These are phyloP conservation scores for Lagopus leucura DNA, from an alignment of 2,113 vertebrate species.

Conservation along the genomic window DNA sequence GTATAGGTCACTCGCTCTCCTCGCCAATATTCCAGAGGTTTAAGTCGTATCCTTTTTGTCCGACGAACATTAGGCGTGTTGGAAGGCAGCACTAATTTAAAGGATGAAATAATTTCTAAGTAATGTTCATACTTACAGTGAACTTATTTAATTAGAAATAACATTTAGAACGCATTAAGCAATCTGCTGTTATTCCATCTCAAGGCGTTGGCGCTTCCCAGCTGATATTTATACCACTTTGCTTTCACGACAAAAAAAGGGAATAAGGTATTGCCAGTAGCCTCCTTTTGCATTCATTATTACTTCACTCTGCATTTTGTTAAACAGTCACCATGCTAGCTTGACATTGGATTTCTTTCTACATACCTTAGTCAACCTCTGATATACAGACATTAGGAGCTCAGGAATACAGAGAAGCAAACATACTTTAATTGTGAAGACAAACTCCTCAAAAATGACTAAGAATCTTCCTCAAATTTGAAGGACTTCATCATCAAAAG, in stretches of 20 bases:
- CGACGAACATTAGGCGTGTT: constrained; percentile 77
- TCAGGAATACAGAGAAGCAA: background rate
- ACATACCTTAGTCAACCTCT: background rate
- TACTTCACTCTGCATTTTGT: background rate
- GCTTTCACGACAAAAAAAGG: background rate
- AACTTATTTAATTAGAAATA: background rate
- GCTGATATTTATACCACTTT: background rate
- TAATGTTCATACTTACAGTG: too few species aligned
- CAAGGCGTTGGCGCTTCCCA: background rate
- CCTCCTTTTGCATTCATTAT: background rate
- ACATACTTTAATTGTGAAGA: background rate
- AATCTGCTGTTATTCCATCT: background rate
- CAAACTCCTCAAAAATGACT: background rate
- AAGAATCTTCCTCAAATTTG: background rate
- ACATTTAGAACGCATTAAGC: background rate
- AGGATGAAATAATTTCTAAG: background rate
- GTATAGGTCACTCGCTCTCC: constrained; percentile 75
- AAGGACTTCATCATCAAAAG: background rate
- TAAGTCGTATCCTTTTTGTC: constrained; percentile 73
- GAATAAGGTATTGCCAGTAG: background rate
- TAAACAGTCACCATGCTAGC: background rate
- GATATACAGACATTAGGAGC: background rate
- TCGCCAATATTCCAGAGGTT: constrained; percentile 80
- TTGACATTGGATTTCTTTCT: background rate
- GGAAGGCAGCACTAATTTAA: constrained; percentile 74